Percentiles rank a stretch among this genome's conserved stretches.
phyloP scores from a whole-genome alignment of 2,113 vertebrate genomes.

The Epinephelus lanceolatus region DNA sequence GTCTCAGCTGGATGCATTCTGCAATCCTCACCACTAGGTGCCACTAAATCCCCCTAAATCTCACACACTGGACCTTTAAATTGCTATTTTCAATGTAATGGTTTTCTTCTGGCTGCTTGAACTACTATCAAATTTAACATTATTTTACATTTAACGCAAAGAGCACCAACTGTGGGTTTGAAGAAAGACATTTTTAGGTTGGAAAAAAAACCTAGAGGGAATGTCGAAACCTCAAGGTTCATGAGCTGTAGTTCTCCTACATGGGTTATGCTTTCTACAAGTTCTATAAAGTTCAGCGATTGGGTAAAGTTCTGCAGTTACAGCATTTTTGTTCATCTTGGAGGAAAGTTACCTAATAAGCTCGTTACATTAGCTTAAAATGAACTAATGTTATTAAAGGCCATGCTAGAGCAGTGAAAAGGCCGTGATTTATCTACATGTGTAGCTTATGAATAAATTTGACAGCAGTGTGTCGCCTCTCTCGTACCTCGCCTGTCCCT shows the following conservation, averaged over 20 bases:
- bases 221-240: not conserved
- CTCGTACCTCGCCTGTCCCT: not conserved
- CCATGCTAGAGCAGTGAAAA: not conserved
- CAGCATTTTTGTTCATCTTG: not conserved
- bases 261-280: not conserved
- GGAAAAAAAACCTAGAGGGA: too few relatives aligned
- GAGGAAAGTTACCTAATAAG: not conserved
- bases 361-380: not conserved
- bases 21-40: too few relatives aligned
- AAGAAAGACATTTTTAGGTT: too few relatives aligned
- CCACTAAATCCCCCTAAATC: too few relatives aligned
- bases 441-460: conserved; percentile 58
- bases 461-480: conserved; percentile 6
- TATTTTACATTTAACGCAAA: not conserved
- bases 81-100: not conserved
- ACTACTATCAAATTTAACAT: not conserved
- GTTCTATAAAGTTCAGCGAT: not conserved
- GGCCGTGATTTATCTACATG: conserved; percentile 31
- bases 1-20: too few relatives aligned
- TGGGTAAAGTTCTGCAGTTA: not conserved
- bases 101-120: not conserved
- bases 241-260: not conserved
- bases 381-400: not conserved
- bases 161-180: not conserved
- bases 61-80: too few relatives aligned